A percentile compares a stretch with the other conserved stretches of the same genome.
These are phyloP conservation scores for Theretra japonica DNA, from an alignment of 2,888 invertebrate species.

Conservation along the genomic window DNA sequence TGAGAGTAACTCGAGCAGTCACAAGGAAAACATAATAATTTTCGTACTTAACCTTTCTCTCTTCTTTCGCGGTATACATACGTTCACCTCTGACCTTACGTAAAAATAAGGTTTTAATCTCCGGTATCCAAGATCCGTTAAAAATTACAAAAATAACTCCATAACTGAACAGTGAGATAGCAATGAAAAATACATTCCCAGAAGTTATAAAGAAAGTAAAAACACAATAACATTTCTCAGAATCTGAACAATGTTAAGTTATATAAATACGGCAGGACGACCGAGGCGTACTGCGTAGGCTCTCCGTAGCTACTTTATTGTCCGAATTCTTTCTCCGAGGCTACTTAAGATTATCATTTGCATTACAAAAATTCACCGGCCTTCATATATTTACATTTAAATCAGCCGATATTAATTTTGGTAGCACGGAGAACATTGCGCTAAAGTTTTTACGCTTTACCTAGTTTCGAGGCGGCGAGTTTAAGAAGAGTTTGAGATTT, in stretches of 20 bases:
- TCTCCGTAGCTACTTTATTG: neutral
- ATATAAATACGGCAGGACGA: slow-evolving; percentile 5
- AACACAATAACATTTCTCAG: neutral
- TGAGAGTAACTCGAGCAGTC: no score
- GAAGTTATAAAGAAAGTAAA: neutral
- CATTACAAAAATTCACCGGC: slow-evolving; percentile 47
- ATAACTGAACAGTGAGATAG: no score
- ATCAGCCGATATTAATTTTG: slow-evolving; percentile 42
- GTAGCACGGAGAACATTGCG: slow-evolving; percentile 32
- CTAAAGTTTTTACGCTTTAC: slow-evolving; percentile 10
- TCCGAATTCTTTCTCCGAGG: slow-evolving; percentile 33
- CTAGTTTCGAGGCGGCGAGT: neutral
- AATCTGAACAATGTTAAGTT: neutral
- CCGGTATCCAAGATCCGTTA: no score
- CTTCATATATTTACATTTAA: slow-evolving; percentile 45
- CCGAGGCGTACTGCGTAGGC: neutral
- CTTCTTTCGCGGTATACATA: no score
- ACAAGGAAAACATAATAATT: no score
- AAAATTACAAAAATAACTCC: no score
- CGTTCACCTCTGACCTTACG: no score
- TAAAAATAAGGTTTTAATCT: no score
- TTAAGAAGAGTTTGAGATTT: neutral
- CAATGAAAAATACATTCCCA: neutral
- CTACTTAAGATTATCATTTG: slow-evolving; percentile 44
- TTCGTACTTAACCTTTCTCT: no score